Conservation (phyloP, 2,113 vertebrate species). For the Ictidomys tridecemlineatus region DNA sequence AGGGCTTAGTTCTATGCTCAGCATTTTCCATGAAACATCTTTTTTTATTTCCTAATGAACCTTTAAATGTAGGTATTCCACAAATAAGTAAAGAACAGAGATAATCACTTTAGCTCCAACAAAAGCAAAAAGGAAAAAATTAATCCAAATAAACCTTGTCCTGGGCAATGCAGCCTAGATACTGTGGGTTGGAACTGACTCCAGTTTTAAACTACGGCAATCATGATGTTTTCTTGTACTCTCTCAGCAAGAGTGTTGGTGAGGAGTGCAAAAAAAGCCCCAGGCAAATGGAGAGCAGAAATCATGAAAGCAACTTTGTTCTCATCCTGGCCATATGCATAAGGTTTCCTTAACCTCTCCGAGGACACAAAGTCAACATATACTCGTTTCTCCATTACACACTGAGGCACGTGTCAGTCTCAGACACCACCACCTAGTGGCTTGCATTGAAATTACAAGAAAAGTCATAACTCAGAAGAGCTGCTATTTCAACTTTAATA, state of each 20-base stretch:
- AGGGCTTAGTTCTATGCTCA: neutral
- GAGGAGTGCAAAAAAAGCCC: neutral
- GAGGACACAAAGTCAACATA: neutral
- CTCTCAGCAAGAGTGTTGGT: neutral
- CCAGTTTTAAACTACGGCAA: neutral
- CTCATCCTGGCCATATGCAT: neutral
- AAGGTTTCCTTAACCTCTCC: neutral
- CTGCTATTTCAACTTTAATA: neutral
- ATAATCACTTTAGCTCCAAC: neutral
- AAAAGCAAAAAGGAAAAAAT: conserved; percentile 1
- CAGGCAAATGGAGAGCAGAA: neutral
- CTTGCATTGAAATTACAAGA: neutral
- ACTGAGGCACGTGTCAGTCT: neutral
- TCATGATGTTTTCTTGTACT: neutral
- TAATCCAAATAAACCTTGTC: neutral
- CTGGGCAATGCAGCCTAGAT: neutral
- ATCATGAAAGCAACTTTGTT: neutral
- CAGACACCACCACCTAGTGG: neutral
- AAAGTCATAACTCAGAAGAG: neutral
- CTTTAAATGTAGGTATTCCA: neutral
- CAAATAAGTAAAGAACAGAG: neutral
- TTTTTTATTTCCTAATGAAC: neutral
- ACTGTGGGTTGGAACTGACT: neutral
- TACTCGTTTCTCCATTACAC: neutral
- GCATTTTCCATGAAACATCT: neutral